Evolutionary conservation across 2,888 invertebrate species (phyloP).

Genomic region (Nemurella pictetii): DNA sequence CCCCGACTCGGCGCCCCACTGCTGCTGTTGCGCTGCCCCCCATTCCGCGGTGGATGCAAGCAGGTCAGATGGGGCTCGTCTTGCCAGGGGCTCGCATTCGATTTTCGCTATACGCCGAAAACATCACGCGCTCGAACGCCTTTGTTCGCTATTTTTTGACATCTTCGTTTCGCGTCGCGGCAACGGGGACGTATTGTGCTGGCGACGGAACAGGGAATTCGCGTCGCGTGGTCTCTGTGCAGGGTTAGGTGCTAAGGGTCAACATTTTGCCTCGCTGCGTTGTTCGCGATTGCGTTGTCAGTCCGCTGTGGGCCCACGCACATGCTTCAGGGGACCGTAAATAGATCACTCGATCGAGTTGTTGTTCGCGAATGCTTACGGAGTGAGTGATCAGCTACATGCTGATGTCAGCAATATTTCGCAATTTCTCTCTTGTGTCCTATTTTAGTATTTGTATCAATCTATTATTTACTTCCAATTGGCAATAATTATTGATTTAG

Average conservation of each 20-base stretch:
- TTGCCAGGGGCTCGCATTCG: conserved; percentile 20
- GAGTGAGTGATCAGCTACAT: neutral
- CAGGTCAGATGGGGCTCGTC: conserved; percentile 18
- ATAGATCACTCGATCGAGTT: neutral
- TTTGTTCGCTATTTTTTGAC: neutral
- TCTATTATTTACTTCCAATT: no score
- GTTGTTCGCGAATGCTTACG: neutral
- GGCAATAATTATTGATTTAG: no score
- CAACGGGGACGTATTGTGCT: neutral
- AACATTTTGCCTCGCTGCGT: no score
- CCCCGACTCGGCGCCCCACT: conserved; percentile 5
- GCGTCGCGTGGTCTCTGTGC: no score
- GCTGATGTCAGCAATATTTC: no score
- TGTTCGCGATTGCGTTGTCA: neutral
- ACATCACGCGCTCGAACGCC: neutral
- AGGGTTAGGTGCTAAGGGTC: no score
- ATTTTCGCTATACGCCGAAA: neutral
- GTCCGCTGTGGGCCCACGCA: neutral
- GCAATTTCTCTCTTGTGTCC: no score
- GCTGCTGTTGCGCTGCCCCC: neutral
- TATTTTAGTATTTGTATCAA: no score
- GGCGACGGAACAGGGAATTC: neutral
- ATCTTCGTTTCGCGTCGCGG: neutral
- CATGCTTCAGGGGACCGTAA: neutral
- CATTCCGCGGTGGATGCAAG: neutral